Evolutionary conservation across 2,113 vertebrate genomes (phyloP), one percentile per base, ranked within the genome.

Genomic region (Tachysurus vachellii): DNA sequence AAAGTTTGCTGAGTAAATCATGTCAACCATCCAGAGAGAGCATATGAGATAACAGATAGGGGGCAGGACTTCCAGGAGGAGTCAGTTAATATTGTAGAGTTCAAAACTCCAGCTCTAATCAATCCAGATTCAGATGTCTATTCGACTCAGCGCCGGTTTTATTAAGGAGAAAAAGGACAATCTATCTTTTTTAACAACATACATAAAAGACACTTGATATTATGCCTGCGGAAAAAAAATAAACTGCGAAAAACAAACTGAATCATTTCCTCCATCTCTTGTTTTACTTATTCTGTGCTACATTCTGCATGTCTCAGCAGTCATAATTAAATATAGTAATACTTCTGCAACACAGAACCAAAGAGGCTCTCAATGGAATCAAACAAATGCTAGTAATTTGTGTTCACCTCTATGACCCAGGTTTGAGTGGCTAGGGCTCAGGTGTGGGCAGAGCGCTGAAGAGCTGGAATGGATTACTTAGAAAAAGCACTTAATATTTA

Each of bases 341-440:
- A 79, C 31, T 73, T 57, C 62, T 28, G 82, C 85, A 87, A 62
- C 80, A 85, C 79, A 75, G 61, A 75, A 77, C 47, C 61, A 68
- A 85, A 86, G 73, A 85, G 84, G 84, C 86, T 80, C 88, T 91
- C 85, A 76, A 85, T 89, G 70, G 83, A 89, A 88, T 87, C 28
- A 70, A 85, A 88, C 81, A 80, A 88, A 86, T 66, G 85, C 85
- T 61, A 81, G 81, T 84, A 87, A 87, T 87, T 68, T 84, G 59
- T 57, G 71, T 84, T 87, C 81, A 68, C 81, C 81, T 83, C 59
- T 19, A 4, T 28, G 71, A 50, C 81, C 47, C 42, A 84, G 86
- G 71, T 12, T 80, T 80, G 50, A 79, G 79, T 70, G 84, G 73
- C 79, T 85, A 81, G 86, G 86, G 86, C 76, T 59, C 90, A 86